Conservation (phyloP, 2,888 invertebrate genomes). For the Carcina quercana region DNA sequence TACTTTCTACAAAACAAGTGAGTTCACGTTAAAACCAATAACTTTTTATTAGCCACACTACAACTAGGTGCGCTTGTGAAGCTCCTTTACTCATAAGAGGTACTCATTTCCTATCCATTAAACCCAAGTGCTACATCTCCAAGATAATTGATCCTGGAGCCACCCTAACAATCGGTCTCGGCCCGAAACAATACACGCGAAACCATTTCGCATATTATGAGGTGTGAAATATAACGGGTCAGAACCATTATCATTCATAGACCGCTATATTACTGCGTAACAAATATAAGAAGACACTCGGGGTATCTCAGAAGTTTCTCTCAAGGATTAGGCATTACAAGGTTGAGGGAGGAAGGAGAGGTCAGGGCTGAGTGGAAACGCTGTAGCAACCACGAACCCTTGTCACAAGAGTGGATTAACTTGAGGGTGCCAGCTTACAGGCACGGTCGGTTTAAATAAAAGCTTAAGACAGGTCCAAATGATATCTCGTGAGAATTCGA, state of each 20-base stretch:
- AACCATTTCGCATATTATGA: conserved; percentile 15
- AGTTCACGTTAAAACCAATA: too few relatives aligned
- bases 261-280: conserved; percentile 14
- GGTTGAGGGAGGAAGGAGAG: conserved; percentile 1
- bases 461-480: conserved; percentile 2
- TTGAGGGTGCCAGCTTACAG: conserved; percentile 8
- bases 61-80: too few relatives aligned
- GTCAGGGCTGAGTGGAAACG: conserved; percentile 1
- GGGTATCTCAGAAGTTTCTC: not conserved
- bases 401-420: conserved; percentile 22
- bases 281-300: conserved; percentile 1
- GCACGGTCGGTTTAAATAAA: conserved; percentile 2
- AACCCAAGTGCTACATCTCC: too few relatives aligned
- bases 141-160: too few relatives aligned
- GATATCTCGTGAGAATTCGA: too few relatives aligned
- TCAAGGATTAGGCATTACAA: not conserved
- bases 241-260: conserved; percentile 23
- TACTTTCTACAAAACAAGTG: too few relatives aligned
- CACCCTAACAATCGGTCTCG: too few relatives aligned
- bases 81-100: too few relatives aligned
- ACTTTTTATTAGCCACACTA: too few relatives aligned
- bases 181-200: conserved; percentile 6
- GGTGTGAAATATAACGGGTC: conserved; percentile 25
- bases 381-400: conserved; percentile 14
- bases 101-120: too few relatives aligned